Conservation (phyloP, 2,797 vertebrate species). For the Rhinoraja longicauda region DNA sequence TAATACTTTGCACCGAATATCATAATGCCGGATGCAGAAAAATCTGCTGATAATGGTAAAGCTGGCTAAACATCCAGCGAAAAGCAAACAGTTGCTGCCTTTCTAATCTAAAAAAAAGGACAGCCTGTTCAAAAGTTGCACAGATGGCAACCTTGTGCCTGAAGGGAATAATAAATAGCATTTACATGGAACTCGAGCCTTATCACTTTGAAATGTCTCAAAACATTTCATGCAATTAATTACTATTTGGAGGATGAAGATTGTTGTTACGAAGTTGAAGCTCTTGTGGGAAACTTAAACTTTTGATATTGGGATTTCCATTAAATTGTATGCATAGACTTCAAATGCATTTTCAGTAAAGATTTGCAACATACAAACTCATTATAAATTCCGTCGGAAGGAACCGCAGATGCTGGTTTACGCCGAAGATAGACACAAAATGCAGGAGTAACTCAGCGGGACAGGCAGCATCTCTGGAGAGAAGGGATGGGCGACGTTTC, state of each 20-base stretch:
- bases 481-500: no score
- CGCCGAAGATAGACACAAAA: no score
- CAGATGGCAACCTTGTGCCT: slow-evolving; percentile 17
- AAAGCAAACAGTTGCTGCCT: slow-evolving; percentile 13
- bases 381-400: no score
- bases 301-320: not conserved
- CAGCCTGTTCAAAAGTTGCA: slow-evolving; percentile 24
- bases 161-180: slow-evolving; percentile 26
- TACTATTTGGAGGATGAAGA: slow-evolving; percentile 2
- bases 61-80: not conserved
- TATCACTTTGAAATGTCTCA: slow-evolving; percentile 32
- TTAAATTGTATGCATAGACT: not conserved
- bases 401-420: no score
- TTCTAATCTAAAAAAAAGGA: not conserved
- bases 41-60: slow-evolving; percentile 31
- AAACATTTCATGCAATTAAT: not conserved
- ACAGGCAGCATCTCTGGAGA: no score
- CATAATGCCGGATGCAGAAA: not conserved
- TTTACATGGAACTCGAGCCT: slow-evolving; percentile 8
- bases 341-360: not conserved
- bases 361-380: not conserved
- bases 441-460: no score
- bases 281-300: not conserved
- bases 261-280: not conserved
- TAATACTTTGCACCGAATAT: not conserved